Base-by-base conservation (phyloP, 2,888 invertebrate species). In the Epistrophe eligans region DNA sequence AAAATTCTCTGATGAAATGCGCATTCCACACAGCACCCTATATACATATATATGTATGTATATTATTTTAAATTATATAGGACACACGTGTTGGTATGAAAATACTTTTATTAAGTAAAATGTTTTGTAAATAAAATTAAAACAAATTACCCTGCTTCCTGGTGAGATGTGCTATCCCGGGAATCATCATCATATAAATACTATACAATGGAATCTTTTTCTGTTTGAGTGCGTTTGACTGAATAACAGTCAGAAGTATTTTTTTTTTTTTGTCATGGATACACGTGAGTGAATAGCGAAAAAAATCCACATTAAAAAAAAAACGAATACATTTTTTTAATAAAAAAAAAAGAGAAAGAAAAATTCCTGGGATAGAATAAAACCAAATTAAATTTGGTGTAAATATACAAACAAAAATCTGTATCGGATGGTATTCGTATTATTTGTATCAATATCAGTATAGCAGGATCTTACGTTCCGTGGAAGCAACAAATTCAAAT, bases 81-180 rank as follows among this genome's bases (percentile, higher is more conserved):
- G 28, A 4, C 55, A 55, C 55, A 55, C 55, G 55, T 55, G 55
- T 55, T 55, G 55, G 55, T 55, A 55, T 55, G 55, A 32, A 55
- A 55, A 32, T 32, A n/a, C 15, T 55, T 55, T 55, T 28, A 55
- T 15, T 52, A 52, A 55, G 52, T 28, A 55, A 55, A 55, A 55
- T 55, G 7, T 52, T 24, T 24, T 55, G 28, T 32, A 28, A 55
- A 55, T 55, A 55, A 55, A 55, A 55, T 55, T 55, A 55, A 32
- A 55, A 55, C 28, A 55, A 55, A 55, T 55, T 55, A 55, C 32
- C 55, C 55, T 32, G 28, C 15, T 32, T 55, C 55, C 55, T 55
- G 55, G 28, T 55, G 55, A 28, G 55, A 55, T 55, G 28, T 8
- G 28, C 50, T 15, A 10, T 3, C 10, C 17, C 6, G 50, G 50